A percentile compares a stretch with the other conserved stretches of the same genome.
Evolutionary conservation across 2,797 vertebrate genomes (phyloP).

Genomic region (Liasis olivaceus): DNA sequence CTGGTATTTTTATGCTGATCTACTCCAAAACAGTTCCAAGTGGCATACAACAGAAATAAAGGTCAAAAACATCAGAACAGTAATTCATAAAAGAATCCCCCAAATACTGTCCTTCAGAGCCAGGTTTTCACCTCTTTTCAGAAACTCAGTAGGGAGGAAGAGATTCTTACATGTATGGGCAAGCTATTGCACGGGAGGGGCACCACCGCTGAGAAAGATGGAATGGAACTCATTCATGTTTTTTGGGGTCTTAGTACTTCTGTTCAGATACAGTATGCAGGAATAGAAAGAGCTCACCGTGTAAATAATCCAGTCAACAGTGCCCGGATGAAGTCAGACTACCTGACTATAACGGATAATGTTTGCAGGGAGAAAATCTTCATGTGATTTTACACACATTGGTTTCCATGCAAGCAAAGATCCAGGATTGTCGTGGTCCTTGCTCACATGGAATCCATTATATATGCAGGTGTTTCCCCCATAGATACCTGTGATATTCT

Average conservation of each 20-base stretch:
- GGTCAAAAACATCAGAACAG: background rate
- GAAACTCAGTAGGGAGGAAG: background rate
- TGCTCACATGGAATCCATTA: background rate
- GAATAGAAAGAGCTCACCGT: background rate
- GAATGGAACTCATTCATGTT: background rate
- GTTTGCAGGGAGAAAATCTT: background rate
- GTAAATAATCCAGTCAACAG: background rate
- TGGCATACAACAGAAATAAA: background rate
- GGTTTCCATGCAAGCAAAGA: background rate
- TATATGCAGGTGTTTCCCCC: background rate
- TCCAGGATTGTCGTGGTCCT: background rate
- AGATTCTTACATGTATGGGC: background rate
- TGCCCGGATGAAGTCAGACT: background rate
- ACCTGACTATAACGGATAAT: background rate
- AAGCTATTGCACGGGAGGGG: background rate
- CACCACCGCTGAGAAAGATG: background rate
- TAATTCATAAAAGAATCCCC: background rate
- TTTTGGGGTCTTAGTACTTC: background rate
- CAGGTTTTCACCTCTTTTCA: background rate
- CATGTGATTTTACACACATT: background rate
- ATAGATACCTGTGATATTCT: background rate
- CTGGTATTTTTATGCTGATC: background rate
- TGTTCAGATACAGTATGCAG: background rate
- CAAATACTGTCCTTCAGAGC: background rate
- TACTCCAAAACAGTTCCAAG: background rate